phyloP scores from a whole-genome alignment of 2,888 invertebrate genomes.

The Patella depressa region DNA sequence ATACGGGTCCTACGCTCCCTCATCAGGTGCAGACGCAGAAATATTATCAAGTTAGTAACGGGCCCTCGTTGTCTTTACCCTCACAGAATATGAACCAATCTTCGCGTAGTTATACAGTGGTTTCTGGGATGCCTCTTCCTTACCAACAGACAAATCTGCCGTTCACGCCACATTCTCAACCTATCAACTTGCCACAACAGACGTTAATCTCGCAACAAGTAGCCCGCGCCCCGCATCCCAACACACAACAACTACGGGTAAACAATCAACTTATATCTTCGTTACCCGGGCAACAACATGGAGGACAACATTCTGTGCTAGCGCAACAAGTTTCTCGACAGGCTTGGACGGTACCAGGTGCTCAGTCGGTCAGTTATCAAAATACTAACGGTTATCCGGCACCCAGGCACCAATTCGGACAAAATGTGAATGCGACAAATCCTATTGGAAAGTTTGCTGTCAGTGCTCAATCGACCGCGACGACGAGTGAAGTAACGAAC shows the following conservation, averaged over 20 bases:
- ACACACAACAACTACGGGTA: too few species aligned
- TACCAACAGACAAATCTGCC: constrained; percentile 17
- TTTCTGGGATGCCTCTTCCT: constrained; percentile 17
- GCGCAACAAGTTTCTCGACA: background rate
- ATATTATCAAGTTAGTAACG: background rate
- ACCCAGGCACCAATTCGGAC: background rate
- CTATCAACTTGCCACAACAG: constrained; percentile 17
- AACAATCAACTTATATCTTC: background rate
- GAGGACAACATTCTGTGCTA: background rate
- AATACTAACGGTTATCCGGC: background rate
- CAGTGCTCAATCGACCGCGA: constrained; percentile 18
- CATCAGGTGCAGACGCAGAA: background rate
- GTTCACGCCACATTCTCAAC: constrained; percentile 20
- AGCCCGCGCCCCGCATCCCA: background rate
- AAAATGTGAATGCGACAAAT: constrained; percentile 16
- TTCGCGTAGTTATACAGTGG: constrained; percentile 8
- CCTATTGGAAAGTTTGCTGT: constrained; percentile 18
- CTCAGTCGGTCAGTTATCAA: background rate
- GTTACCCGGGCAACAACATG: background rate
- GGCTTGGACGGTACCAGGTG: background rate
- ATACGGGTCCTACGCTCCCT: background rate
- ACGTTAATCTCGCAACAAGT: constrained; percentile 18
- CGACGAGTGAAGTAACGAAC: constrained; percentile 2
- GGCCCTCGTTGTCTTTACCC: background rate
- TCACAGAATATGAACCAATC: background rate